Percentiles rank a stretch among this genome's conserved stretches.
phyloP scores from a whole-genome alignment of 2,888 invertebrate genomes.

The Sthenelais limicola region DNA sequence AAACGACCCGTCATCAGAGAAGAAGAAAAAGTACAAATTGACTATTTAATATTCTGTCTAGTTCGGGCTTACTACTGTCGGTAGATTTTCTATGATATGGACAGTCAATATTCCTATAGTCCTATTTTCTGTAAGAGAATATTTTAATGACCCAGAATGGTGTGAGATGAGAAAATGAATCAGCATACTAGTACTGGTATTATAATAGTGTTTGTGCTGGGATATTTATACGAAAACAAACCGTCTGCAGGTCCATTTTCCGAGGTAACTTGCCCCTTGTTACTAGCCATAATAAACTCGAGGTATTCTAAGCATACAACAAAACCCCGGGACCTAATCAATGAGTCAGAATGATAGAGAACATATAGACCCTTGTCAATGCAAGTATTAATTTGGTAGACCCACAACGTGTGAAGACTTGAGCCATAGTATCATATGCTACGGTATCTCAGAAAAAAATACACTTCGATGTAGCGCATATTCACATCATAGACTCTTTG shows the following conservation, averaged over 20 bases:
- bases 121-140: conserved; percentile 21
- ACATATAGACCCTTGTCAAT: conserved; percentile 12
- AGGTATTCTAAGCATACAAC: conserved; percentile 2
- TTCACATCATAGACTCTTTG: not conserved
- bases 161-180: conserved; percentile 2
- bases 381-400: conserved; percentile 33
- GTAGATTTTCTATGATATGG: conserved; percentile 4
- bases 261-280: conserved; percentile 25
- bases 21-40: too few relatives aligned
- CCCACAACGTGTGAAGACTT: conserved; percentile 30
- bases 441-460: not conserved
- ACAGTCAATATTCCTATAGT: not conserved
- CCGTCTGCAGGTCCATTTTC: conserved; percentile 22
- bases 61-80: not conserved
- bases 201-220: conserved; percentile 22
- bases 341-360: not conserved
- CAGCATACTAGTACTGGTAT: conserved; percentile 1
- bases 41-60: not conserved
- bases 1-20: too few relatives aligned
- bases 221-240: conserved; percentile 22
- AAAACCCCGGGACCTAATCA: not conserved
- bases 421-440: conserved; percentile 18
- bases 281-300: not conserved
- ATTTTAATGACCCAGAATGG: conserved; percentile 9
- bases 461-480: too few relatives aligned